Evolutionary conservation across 1,140 invertebrate species (phyloP).

Genomic region (Magallana angulata): DNA sequence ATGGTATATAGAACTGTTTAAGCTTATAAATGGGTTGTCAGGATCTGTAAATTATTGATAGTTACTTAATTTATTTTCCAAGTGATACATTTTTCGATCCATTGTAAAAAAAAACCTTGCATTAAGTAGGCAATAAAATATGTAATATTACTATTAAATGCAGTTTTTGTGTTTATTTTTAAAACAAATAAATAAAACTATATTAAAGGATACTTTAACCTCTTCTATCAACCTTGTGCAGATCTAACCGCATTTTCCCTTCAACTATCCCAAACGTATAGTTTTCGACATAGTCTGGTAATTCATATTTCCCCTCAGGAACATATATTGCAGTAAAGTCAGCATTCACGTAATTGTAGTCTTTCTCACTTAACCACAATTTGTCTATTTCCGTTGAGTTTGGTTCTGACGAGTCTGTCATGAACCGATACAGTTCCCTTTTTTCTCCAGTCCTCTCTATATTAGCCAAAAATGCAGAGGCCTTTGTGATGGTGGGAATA

Average conservation of each 20-base stretch:
- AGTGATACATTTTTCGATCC: too few relatives aligned
- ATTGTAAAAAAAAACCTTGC: too few relatives aligned
- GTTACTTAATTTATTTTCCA: too few relatives aligned
- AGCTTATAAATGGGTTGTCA: neutral
- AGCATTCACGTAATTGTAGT: constrained; percentile 34
- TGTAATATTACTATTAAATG: too few relatives aligned
- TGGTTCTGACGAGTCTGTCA: constrained; percentile 46
- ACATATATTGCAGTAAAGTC: constrained; percentile 32
- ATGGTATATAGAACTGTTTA: neutral
- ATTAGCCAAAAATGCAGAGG: constrained; percentile 14
- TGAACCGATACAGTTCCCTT: constrained; percentile 35
- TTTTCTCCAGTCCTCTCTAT: constrained; percentile 18
- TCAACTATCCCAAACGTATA: constrained; percentile 28
- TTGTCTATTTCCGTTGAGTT: constrained; percentile 31
- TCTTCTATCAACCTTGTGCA: too few relatives aligned
- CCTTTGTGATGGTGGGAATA: constrained; percentile 28
- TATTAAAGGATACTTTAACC: too few relatives aligned
- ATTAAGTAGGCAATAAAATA: too few relatives aligned
- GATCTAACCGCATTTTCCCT: neutral
- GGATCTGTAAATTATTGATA: neutral
- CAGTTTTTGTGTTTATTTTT: too few relatives aligned
- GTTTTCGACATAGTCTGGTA: neutral
- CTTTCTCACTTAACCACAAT: constrained; percentile 29
- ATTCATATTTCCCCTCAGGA: neutral
- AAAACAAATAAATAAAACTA: too few relatives aligned